phyloP scores from a whole-genome alignment of 2,113 vertebrate genomes.

The Heterotilapia buettikoferi region DNA sequence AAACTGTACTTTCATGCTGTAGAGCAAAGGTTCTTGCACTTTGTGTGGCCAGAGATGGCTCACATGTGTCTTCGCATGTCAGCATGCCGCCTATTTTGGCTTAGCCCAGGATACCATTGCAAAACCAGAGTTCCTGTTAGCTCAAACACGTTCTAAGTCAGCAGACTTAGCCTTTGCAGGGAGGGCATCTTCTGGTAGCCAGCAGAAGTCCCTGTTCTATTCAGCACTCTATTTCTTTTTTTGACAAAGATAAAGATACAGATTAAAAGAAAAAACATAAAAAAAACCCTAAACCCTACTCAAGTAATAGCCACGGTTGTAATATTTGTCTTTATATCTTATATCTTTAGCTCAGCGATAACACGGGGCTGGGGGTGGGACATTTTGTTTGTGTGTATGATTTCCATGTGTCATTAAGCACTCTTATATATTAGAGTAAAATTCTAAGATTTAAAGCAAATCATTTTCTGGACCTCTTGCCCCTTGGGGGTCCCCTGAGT shows the following conservation, averaged over 20 bases:
- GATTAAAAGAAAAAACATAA: neutral
- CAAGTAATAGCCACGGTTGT: accelerated
- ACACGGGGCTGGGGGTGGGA: neutral
- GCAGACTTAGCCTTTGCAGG: neutral
- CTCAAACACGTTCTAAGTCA: neutral
- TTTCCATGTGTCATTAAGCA: neutral
- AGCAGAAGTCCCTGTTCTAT: neutral
- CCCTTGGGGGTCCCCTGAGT: neutral
- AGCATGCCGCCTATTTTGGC: neutral
- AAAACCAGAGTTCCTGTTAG: neutral
- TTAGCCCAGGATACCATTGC: neutral
- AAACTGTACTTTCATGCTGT: neutral
- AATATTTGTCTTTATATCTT: neutral
- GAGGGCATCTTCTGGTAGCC: neutral
- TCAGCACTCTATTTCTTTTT: neutral
- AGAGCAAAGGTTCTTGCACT: neutral
- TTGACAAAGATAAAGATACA: neutral
- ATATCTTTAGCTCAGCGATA: neutral
- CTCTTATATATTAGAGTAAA: neutral
- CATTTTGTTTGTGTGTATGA: neutral
- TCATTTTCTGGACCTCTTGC: neutral
- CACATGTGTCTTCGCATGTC: neutral
- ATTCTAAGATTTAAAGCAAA: neutral
- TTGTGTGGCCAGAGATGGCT: neutral
- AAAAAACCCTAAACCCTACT: accelerated